Base-by-base conservation (phyloP, 2,888 invertebrate species). In the Noctua janthina region DNA sequence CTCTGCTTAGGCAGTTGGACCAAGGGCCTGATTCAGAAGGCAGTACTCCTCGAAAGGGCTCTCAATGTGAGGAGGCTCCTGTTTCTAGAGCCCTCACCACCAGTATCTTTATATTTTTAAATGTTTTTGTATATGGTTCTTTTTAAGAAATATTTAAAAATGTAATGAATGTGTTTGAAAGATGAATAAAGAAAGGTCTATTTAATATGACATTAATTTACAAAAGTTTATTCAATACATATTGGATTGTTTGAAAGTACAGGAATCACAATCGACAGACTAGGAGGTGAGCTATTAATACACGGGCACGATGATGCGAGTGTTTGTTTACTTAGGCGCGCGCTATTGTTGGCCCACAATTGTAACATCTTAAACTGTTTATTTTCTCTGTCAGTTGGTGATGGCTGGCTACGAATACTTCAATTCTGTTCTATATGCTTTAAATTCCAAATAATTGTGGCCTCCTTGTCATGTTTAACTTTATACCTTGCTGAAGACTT, bases 311-410 rank as follows among this genome's bases (percentile, higher is more conserved):
- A 83, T 74, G 83, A 62, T 6, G 39, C 70, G 73, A 67, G 29
- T 85, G 89, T 90, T 91, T 93, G 90, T 92, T 90, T 90, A 79
- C 81, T 76, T 84, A 86, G 75, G 75, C 66, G 62, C n/a, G 51
- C 5, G 82, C 89, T 89, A 90, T 89, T 91, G 90, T 88, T 82
- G 85, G 87, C 84, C 73, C 56, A 89, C 91, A 88, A 87, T 87
- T 90, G 91, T 89, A 89, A 88, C 87, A 80, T 81, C 71, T 90
- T 84, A 77, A 79, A 74, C 64, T 91, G 92, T 92, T 92, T 93
- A 87, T 92, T 92, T 90, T 88, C 76, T 74, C 86, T 88, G 90
- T 87, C 84, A 67, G 72, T 13, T 64, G 11, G 46, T 49, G 72
- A 75, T 1, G 68, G 68, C 35, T 23, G 15, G 29, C 79, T 72